Percentiles rank a stretch among this genome's conserved stretches.
phyloP scores from a whole-genome alignment of 2,797 vertebrate species.

The Pteropus rufus region DNA sequence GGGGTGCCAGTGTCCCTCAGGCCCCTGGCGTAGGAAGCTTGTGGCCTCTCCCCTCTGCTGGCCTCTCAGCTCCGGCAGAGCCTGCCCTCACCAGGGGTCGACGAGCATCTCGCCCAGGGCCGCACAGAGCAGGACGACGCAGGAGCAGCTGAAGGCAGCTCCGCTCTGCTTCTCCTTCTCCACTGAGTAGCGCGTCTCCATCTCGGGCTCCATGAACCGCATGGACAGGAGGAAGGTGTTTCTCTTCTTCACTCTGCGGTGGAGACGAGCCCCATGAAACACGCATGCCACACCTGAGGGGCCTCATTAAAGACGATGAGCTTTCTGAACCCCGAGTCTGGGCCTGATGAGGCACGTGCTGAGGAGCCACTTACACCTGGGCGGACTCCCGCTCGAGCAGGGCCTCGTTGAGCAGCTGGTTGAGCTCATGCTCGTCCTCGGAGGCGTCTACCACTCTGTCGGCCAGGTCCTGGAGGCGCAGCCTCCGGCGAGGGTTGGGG shows the following conservation, averaged over 20 bases:
- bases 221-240: constrained; percentile 87
- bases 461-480: constrained; percentile 86
- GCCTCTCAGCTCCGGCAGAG: rapidly evolving
- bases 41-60: rapidly evolving
- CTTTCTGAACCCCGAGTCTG: rapidly evolving
- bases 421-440: constrained; percentile 92
- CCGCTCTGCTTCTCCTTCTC: constrained; percentile 96
- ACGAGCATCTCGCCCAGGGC: constrained; percentile 91
- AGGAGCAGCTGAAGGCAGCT: constrained; percentile 92
- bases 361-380: constrained; percentile 87
- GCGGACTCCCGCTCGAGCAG: constrained; percentile 91
- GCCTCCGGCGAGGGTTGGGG: constrained; percentile 92
- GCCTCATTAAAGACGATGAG: rapidly evolving
- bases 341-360: rapidly evolving
- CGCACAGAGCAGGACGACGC: constrained; percentile 90
- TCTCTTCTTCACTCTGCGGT: constrained; percentile 88
- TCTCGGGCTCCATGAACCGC: constrained; percentile 88
- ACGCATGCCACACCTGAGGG: neutral
- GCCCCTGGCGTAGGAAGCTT: neutral
- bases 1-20: rapidly evolving
- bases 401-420: constrained; percentile 90
- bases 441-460: constrained; percentile 93
- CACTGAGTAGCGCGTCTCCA: constrained; percentile 92
- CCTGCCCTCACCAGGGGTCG: constrained; percentile 88
- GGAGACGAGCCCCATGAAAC: neutral